These are phyloP conservation scores for Pyrgilauda ruficollis DNA, from an alignment of 2,113 vertebrate genomes.

Conservation along the genomic window DNA sequence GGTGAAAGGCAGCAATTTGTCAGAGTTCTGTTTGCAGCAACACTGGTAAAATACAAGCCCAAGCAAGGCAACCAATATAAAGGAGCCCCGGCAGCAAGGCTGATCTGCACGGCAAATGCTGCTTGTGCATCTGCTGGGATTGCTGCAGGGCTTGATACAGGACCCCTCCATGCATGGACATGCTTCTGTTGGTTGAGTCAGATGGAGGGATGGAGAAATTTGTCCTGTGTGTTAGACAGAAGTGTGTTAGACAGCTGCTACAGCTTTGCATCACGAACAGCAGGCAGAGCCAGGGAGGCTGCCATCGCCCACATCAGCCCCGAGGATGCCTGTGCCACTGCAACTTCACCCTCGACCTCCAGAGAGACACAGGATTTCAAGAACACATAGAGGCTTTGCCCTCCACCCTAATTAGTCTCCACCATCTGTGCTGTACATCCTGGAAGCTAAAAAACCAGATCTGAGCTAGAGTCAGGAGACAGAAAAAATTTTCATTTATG, in stretches of 20 bases:
- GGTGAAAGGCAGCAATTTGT: not conserved
- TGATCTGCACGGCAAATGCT: not conserved
- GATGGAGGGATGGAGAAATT: not conserved
- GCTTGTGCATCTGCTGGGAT: not conserved
- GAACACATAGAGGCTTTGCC: not conserved
- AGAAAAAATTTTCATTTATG: not conserved
- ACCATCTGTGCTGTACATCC: not conserved
- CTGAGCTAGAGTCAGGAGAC: not conserved
- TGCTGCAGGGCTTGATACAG: not conserved
- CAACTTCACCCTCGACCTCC: not conserved
- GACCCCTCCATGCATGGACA: not conserved
- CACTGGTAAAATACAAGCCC: not conserved
- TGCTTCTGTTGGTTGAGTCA: not conserved
- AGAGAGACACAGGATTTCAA: not conserved
- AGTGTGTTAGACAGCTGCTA: not conserved
- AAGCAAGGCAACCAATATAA: not conserved
- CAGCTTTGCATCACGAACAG: not conserved
- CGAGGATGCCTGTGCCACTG: not conserved
- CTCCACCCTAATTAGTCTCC: slow-evolving; percentile 17
- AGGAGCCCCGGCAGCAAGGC: not conserved
- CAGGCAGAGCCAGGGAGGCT: not conserved
- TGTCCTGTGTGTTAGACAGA: not conserved
- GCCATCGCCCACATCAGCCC: not conserved
- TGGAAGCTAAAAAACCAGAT: not conserved
- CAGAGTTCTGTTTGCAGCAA: not conserved